These are phyloP conservation scores for Arizona elegans DNA, from an alignment of 2,113 vertebrate species.

Conservation along the genomic window DNA sequence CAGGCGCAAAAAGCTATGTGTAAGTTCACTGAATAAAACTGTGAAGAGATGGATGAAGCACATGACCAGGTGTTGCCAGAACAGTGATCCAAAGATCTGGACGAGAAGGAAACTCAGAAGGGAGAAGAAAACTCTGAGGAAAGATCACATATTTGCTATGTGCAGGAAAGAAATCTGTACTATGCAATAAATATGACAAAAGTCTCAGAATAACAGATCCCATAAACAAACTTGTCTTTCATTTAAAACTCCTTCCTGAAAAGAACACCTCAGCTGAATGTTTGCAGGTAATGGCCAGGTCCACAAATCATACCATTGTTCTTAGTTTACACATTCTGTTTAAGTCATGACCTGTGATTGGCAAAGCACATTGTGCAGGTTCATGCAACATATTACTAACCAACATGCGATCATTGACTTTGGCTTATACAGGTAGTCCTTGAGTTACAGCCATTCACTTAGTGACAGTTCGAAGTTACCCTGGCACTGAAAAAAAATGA, in stretches of 20 bases:
- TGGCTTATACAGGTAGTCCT: background rate
- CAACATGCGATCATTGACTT: background rate
- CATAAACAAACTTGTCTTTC: background rate
- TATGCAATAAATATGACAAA: background rate
- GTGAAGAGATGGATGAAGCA: conserved; percentile 62
- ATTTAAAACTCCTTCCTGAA: background rate
- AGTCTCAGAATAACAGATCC: background rate
- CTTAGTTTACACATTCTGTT: background rate
- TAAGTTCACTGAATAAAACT: conserved; percentile 55
- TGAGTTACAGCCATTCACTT: background rate
- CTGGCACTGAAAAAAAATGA: background rate
- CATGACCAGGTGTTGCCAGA: conserved; percentile 35
- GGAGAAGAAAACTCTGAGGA: background rate
- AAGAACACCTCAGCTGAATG: background rate
- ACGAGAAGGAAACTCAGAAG: conserved; percentile 35
- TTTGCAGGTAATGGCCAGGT: background rate
- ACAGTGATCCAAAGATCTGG: background rate
- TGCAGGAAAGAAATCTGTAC: background rate
- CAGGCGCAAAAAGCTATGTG: conserved; percentile 63
- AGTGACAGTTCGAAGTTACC: background rate
- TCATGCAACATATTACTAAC: background rate
- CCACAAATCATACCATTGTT: background rate
- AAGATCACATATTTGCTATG: background rate
- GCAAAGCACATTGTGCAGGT: background rate
- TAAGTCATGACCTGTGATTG: background rate